Evolutionary conservation across 2,113 vertebrate genomes (phyloP).

Genomic region (Choloepus hoffmanni): DNA sequence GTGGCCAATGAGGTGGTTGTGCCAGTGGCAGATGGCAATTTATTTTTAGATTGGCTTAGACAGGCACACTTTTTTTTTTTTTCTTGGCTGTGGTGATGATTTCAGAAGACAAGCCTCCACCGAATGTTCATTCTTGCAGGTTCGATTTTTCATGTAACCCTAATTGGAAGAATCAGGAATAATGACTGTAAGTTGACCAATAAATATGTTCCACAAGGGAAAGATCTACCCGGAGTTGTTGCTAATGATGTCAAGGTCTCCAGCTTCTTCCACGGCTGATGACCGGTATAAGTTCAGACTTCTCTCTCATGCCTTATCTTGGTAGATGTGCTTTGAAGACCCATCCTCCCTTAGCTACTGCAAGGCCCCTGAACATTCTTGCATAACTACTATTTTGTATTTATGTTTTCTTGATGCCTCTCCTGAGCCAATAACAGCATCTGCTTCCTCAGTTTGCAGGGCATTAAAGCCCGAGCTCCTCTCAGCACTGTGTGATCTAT

Average conservation of each 20-base stretch:
- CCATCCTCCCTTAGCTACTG: constrained; percentile 44
- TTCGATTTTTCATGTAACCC: constrained; percentile 62
- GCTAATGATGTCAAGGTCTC: constrained; percentile 50
- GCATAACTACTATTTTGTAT: constrained; percentile 71
- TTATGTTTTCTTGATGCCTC: constrained; percentile 73
- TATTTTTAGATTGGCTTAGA: constrained; percentile 66
- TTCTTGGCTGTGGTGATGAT: neutral
- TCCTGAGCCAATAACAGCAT: constrained; percentile 66
- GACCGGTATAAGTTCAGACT: constrained; percentile 29
- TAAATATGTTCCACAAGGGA: constrained; percentile 59
- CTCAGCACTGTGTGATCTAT: constrained; percentile 31
- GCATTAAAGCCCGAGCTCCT: constrained; percentile 39
- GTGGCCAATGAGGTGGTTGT: constrained; percentile 31
- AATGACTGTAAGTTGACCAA: constrained; percentile 58
- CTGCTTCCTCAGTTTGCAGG: constrained; percentile 65
- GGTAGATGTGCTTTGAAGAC: constrained; percentile 50
- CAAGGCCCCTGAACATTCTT: constrained; percentile 60
- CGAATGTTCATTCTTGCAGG: constrained; percentile 63
- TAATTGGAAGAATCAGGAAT: constrained; percentile 68
- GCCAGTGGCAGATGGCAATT: constrained; percentile 63
- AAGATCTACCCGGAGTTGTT: constrained; percentile 12
- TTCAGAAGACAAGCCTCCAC: neutral
- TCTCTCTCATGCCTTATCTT: constrained; percentile 54
- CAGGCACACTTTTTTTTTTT: neutral
- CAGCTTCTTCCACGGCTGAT: constrained; percentile 53